phyloP scores from a whole-genome alignment of 2,888 invertebrate species.

The Agelastica alni region DNA sequence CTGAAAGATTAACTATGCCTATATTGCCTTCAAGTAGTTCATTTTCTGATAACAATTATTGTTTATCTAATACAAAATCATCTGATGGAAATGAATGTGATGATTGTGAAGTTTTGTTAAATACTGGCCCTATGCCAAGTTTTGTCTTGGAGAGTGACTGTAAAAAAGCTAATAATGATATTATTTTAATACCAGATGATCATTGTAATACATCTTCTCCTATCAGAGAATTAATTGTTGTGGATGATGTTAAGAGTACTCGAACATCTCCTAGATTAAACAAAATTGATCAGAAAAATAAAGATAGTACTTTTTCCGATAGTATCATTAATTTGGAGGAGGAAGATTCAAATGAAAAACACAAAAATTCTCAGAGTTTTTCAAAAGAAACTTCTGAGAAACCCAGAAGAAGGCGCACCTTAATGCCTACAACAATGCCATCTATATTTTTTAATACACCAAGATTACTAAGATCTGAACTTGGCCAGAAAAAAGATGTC shows the following conservation, averaged over 20 bases:
- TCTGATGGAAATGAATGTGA: background rate
- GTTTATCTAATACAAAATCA: background rate
- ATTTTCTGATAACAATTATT: slow-evolving; percentile 11
- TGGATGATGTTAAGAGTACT: slow-evolving; percentile 6
- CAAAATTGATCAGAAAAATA: background rate
- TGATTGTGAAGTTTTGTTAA: slow-evolving; percentile 1
- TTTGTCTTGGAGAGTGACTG: background rate
- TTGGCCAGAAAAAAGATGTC: slow-evolving; percentile 21
- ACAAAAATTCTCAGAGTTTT: too few relatives aligned
- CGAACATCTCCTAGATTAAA: slow-evolving; percentile 9
- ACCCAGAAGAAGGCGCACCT: slow-evolving; percentile 24
- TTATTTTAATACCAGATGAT: slow-evolving; percentile 8
- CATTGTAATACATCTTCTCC: slow-evolving; percentile 2
- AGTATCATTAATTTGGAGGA: background rate
- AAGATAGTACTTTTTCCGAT: background rate
- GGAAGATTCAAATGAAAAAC: background rate
- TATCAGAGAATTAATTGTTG: background rate
- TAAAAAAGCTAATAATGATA: slow-evolving; percentile 1
- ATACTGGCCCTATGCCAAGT: slow-evolving; percentile 1
- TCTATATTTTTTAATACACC: slow-evolving; percentile 31
- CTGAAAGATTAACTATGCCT: slow-evolving; percentile 12
- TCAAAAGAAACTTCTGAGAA: slow-evolving; percentile 14
- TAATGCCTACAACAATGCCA: slow-evolving; percentile 28
- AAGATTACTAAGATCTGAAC: slow-evolving; percentile 31
- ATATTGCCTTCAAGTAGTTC: background rate